These are phyloP conservation scores for Setipinna tenuifilis DNA, from an alignment of 2,797 vertebrate genomes.

Conservation along the genomic window DNA sequence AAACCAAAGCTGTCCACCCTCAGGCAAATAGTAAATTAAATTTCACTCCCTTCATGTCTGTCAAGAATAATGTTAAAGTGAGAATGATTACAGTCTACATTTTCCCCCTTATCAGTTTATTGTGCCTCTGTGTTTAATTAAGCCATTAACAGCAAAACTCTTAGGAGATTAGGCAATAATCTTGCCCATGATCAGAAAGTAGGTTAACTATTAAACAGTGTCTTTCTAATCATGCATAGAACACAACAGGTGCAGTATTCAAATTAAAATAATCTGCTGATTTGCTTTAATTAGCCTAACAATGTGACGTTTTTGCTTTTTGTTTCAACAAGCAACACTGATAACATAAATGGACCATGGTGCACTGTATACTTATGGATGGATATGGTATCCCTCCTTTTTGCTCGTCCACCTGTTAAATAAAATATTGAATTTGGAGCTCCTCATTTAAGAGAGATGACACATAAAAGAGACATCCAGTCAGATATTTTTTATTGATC, in stretches of 20 bases:
- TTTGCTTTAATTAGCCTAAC: neutral
- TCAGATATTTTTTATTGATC: conserved; percentile 13
- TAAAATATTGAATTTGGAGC: neutral
- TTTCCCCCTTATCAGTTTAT: neutral
- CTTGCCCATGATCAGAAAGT: neutral
- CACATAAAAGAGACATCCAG: neutral
- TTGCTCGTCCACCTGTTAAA: neutral
- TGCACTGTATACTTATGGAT: neutral
- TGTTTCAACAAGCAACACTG: neutral
- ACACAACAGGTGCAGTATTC: neutral
- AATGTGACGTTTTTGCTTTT: neutral
- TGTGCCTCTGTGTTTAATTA: neutral
- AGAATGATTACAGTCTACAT: neutral
- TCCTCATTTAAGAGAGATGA: neutral
- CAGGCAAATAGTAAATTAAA: neutral
- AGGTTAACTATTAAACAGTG: neutral
- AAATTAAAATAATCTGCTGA: neutral
- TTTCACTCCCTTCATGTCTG: neutral
- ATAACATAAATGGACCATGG: neutral
- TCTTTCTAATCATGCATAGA: neutral
- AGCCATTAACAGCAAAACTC: neutral
- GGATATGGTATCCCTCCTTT: neutral
- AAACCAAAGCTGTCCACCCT: no score
- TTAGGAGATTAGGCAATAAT: neutral
- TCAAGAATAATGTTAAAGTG: neutral